These are phyloP conservation scores for Temnothorax nylanderi DNA, from an alignment of 1,140 invertebrate species.

Conservation along the genomic window DNA sequence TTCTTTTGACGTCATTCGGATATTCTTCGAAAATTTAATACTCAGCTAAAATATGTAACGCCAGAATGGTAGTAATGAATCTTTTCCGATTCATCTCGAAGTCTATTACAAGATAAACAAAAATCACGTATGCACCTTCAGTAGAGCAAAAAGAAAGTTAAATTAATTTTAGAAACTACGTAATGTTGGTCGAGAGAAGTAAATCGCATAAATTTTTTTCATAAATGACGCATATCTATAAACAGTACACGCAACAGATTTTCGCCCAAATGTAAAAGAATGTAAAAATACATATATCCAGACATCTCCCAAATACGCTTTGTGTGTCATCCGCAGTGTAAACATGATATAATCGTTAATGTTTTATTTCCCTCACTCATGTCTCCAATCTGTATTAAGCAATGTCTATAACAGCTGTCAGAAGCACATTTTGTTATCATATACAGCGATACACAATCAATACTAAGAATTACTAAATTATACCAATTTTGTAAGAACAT, in stretches of 20 bases:
- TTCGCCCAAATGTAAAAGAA: background rate
- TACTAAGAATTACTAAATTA: background rate
- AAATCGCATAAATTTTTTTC: background rate
- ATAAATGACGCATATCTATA: background rate
- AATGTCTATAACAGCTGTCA: background rate
- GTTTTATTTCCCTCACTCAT: background rate
- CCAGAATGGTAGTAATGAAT: background rate
- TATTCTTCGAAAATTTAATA: background rate
- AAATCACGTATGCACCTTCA: background rate
- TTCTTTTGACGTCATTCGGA: background rate
- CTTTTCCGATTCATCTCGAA: background rate
- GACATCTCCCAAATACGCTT: background rate
- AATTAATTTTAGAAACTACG: background rate
- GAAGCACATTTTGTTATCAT: background rate
- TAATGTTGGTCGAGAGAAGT: background rate
- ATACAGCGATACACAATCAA: background rate
- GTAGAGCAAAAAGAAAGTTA: background rate
- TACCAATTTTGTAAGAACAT: background rate
- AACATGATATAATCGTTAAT: conserved; percentile 23
- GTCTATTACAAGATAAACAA: background rate
- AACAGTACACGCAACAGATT: background rate
- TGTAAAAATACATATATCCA: background rate
- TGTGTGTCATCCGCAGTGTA: background rate
- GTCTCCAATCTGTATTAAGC: background rate
- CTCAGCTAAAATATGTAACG: background rate